Evolutionary conservation across 2,888 invertebrate species (phyloP).

Genomic region (Doris montereyensis): DNA sequence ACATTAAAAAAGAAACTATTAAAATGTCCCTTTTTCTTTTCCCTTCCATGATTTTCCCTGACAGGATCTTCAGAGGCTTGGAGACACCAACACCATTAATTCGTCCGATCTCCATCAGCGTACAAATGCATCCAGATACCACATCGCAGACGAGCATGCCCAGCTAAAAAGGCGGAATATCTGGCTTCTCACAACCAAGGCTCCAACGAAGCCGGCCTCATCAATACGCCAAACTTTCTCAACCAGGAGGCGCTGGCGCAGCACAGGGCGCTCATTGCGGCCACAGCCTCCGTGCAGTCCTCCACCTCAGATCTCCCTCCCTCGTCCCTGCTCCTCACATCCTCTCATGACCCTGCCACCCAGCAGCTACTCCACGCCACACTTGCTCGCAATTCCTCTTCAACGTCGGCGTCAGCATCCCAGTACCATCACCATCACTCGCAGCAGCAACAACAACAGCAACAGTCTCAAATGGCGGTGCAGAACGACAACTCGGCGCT

Average conservation of each 20-base stretch:
- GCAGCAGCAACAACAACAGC: slow-evolving; percentile 12
- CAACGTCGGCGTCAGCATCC: not conserved
- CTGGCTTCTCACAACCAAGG: slow-evolving; percentile 22
- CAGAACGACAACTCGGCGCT: slow-evolving; percentile 26
- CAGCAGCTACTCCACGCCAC: slow-evolving; percentile 38
- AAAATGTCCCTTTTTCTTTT: too few species aligned
- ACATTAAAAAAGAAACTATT: too few species aligned
- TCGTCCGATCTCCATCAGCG: slow-evolving; percentile 7
- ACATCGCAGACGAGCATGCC: slow-evolving; percentile 20
- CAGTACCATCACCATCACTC: slow-evolving; percentile 22
- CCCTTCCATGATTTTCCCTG: too few species aligned
- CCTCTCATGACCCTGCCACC: slow-evolving; percentile 33
- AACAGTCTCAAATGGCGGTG: slow-evolving; percentile 24
- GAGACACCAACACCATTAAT: slow-evolving; percentile 32
- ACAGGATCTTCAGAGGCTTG: slow-evolving; percentile 37
- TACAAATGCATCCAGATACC: slow-evolving; percentile 10
- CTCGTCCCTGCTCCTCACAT: slow-evolving; percentile 29
- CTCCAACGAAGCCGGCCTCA: slow-evolving; percentile 25
- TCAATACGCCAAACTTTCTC: slow-evolving; percentile 18
- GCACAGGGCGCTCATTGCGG: slow-evolving; percentile 35
- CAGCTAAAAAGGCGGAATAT: slow-evolving; percentile 32
- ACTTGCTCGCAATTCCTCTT: slow-evolving; percentile 24
- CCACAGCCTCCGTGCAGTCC: slow-evolving; percentile 33
- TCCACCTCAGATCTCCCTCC: slow-evolving; percentile 15
- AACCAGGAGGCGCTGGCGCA: slow-evolving; percentile 37